Conservation (phyloP, 2,797 vertebrate genomes). For the Anguilla obscura region DNA sequence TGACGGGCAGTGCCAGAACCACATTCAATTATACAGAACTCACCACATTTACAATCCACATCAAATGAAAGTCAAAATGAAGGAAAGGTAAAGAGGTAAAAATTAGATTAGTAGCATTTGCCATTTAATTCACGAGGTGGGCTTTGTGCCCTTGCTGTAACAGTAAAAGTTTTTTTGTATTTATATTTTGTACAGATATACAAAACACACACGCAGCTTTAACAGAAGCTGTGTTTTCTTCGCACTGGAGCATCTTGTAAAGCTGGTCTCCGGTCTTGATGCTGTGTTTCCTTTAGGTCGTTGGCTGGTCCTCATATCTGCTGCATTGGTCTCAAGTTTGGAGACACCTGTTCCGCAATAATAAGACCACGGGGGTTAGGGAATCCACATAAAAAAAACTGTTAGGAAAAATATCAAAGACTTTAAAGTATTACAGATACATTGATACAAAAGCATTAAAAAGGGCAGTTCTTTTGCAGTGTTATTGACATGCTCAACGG, state of each 20-base stretch:
- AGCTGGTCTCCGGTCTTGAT: not conserved
- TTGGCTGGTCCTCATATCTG: conserved; percentile 31
- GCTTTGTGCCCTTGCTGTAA: not conserved
- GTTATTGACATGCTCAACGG: no score
- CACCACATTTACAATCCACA: not conserved
- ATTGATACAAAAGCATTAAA: no score
- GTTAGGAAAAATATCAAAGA: not conserved
- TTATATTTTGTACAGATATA: not conserved
- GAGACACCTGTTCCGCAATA: conserved; percentile 19
- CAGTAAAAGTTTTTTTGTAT: not conserved
- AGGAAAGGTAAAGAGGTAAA: not conserved
- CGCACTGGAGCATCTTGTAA: not conserved
- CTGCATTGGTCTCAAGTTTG: conserved; percentile 35
- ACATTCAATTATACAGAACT: not conserved
- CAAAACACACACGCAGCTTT: not conserved
- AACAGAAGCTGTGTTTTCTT: not conserved
- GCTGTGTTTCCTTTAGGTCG: not conserved
- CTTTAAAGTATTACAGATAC: no score
- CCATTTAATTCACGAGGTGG: not conserved
- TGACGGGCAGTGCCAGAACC: not conserved
- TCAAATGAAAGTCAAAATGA: not conserved
- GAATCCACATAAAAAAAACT: not conserved
- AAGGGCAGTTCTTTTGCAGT: no score
- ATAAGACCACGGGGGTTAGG: not conserved
- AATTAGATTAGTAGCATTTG: not conserved